Base-by-base conservation (phyloP, 2,888 invertebrate genomes). In the Esperia sulphurella region DNA sequence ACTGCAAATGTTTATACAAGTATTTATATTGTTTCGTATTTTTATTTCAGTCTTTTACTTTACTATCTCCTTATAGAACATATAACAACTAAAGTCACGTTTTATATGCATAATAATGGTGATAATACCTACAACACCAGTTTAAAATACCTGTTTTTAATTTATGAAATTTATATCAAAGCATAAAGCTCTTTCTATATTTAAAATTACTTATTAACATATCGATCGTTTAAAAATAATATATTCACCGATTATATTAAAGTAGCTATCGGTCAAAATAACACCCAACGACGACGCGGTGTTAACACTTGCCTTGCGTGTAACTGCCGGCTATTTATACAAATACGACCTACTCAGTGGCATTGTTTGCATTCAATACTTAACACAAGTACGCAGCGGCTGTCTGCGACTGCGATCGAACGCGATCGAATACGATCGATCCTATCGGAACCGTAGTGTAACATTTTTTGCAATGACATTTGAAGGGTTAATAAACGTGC, bases 301-400 rank as follows among this genome's bases (percentile, higher is more conserved):
- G 65, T 68, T 70, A 60, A 60, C 57, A 57, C 54, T 59, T 62
- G 48, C 58, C 61, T 58, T 53, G 55, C 54, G 38, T 45, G 45
- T 55, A 6, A 35, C 10, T 6, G 54, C 46, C 54, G 58, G 71
- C 81, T 83, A 83, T 83, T 82, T 78, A 83, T 83, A 83, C 77
- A 75, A 78, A 68, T 61, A 61, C 79, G 71, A 70, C 69, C 72
- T 61, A 68, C 68, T 69, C 70, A 45, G 51, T 39, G 58, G 53
- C 61, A 71, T 71, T 74, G 74, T 74, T 70, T 71, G 70, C 69
- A 78, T 70, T 75, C 63, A 61, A 66, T 66, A 60, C 65, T 69
- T 56, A 56, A 51, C 62, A 62, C 52, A 67, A 66, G 68, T 69
- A 70, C 79, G 75, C 62, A 68, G 51, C 58, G 56, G 55, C 58